These are phyloP conservation scores for Pandemis cinnamomeana DNA, from an alignment of 2,888 invertebrate species.

Conservation along the genomic window DNA sequence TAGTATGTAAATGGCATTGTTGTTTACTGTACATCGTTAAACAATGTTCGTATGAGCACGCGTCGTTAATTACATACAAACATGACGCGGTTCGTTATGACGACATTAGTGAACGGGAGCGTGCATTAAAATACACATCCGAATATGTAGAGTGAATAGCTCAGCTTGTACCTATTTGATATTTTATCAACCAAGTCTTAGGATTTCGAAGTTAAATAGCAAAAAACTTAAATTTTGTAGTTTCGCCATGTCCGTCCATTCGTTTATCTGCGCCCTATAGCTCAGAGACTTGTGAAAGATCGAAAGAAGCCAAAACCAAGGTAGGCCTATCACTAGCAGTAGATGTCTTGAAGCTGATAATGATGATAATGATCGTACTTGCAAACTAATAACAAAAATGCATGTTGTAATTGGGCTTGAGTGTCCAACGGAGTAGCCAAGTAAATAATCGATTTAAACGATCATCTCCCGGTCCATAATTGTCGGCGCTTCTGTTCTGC, in stretches of 20 bases:
- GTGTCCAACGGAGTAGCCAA: too few species aligned
- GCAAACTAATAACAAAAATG: too few species aligned
- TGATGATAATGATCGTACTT: too few species aligned
- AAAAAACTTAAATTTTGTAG: too few species aligned
- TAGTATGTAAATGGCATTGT: slow-evolving; percentile 14
- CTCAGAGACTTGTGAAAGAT: too few species aligned
- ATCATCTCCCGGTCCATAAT: slow-evolving; percentile 48
- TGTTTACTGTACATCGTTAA: slow-evolving; percentile 47
- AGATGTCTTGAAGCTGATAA: too few species aligned
- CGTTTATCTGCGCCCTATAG: too few species aligned
- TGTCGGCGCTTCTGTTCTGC: slow-evolving; percentile 60
- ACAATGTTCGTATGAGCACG: slow-evolving; percentile 77
- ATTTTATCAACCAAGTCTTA: background rate
- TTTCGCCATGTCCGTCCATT: too few species aligned
- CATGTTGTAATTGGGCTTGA: too few species aligned
- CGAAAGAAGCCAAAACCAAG: too few species aligned
- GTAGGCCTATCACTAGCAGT: too few species aligned
- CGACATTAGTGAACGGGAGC: slow-evolving; percentile 41
- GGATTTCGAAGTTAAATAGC: too few species aligned
- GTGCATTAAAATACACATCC: background rate
- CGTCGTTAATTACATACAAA: slow-evolving; percentile 80
- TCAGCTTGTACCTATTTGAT: background rate
- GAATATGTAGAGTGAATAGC: background rate
- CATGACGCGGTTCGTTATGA: slow-evolving; percentile 59
- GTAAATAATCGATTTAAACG: background rate